Base-by-base conservation (phyloP, 2,888 invertebrate genomes). In the Aporophyla nigra region DNA sequence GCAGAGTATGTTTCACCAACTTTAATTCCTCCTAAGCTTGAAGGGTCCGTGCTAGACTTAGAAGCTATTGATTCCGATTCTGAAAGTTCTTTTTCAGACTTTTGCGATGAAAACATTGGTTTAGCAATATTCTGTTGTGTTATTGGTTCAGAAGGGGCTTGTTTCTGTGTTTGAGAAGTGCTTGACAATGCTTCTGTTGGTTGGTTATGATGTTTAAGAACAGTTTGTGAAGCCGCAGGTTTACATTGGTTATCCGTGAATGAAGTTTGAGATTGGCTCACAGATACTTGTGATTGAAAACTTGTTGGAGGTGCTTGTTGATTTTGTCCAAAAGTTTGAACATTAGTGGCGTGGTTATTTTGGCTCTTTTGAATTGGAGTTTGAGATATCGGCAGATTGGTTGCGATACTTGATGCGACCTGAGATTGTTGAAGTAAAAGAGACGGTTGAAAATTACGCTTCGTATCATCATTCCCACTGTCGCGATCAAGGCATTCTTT, bases 1-100 rank as follows among this genome's bases (percentile, higher is more conserved):
- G 86, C 84, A 71, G 93, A 88, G 85, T 88, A 89, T 59, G 90
- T 83, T 82, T 96, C 95, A 74, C 83, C 92, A 19, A 87, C 62
- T 88, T 94, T 95, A 63, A 85, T 87, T 68, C 89, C 91, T 74
- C 73, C 83, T 82, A 91, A 83, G 78, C 84, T 89, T 27, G 92
- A 86, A 62, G 94, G 92, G 76, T 96, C 95, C 69, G 90, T 92
- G 81, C 90, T 93, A 74, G 93, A 92, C 88, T 95, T 96, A 72
- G 94, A 92, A 59, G 92, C 92, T 78, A 93, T 86, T 68, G 94
- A 93, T 90, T 94, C 95, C 71, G 93, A 90, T 89, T 95, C 96
- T 7, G 94, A 92, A 80, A 93, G 82, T 71, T 96, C 95, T 88
- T 95, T 95, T 84, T 95, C 96, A 71, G 93, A 87, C 86, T 95